phyloP scores from a whole-genome alignment of 2,888 invertebrate genomes.

The Ferrisia virgata region DNA sequence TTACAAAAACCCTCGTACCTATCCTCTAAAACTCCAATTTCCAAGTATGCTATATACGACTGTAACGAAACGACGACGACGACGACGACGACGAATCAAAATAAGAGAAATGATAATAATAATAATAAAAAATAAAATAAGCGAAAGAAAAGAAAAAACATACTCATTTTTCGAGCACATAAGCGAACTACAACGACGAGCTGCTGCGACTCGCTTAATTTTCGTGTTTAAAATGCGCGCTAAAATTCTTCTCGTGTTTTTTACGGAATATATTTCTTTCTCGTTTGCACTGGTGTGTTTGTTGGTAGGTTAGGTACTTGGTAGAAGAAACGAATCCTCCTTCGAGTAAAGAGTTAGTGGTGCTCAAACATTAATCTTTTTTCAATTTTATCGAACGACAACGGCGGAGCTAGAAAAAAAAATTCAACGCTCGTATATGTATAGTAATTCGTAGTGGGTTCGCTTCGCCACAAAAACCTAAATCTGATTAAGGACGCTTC shows the following conservation, averaged over 20 bases:
- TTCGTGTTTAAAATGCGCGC: conserved; percentile 39
- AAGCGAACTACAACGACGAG: not conserved
- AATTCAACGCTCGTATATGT: not conserved
- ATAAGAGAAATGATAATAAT: no score
- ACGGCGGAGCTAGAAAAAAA: not conserved
- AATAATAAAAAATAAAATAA: not conserved
- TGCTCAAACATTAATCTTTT: conserved; percentile 14
- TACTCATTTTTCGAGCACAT: not conserved
- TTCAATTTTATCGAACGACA: conserved; percentile 1
- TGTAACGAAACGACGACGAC: not conserved
- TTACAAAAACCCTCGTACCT: no score
- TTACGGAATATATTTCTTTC: conserved; percentile 37
- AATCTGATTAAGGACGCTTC: not conserved
- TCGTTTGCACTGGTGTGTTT: conserved; percentile 11
- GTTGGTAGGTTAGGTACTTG: no score
- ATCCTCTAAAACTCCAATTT: no score
- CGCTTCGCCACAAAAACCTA: not conserved
- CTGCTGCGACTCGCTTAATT: conserved; percentile 37
- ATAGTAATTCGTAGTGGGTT: no score
- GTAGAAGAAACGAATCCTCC: conserved; percentile 21
- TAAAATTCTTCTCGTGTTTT: conserved; percentile 38
- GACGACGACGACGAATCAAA: not conserved
- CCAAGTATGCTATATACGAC: no score
- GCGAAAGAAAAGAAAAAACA: not conserved
- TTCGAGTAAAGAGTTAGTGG: not conserved